These are phyloP conservation scores for Lycophotia porphyrea DNA, from an alignment of 2,888 invertebrate species.

Conservation along the genomic window DNA sequence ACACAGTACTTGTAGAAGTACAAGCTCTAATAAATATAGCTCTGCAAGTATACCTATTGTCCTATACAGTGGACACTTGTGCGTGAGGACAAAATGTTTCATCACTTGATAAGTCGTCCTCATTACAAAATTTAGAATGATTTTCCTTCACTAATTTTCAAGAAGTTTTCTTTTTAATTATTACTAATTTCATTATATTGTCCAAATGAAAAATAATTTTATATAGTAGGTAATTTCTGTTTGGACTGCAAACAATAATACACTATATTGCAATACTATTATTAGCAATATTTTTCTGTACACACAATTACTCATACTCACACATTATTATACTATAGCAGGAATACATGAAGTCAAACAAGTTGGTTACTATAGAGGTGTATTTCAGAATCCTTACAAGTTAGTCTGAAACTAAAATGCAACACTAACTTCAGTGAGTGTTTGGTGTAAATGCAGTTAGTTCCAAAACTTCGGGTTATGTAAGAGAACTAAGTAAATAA, in stretches of 20 bases:
- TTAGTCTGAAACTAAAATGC: constrained; percentile 1
- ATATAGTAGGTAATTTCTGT: not conserved
- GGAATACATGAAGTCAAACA: constrained; percentile 18
- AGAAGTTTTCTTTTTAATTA: constrained; percentile 47
- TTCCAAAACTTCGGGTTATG: constrained; percentile 32
- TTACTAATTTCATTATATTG: constrained; percentile 17
- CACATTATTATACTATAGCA: constrained; percentile 1
- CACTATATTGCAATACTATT: constrained; percentile 16
- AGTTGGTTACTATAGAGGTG: constrained; percentile 1
- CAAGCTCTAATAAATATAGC: constrained; percentile 41
- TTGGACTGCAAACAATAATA: constrained; percentile 12
- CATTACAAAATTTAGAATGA: constrained; percentile 53
- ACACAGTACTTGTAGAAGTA: constrained; percentile 37
- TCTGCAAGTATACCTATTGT: constrained; percentile 11
- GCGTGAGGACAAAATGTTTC: constrained; percentile 35
- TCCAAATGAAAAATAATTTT: not conserved
- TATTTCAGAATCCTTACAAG: constrained; percentile 20
- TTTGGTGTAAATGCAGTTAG: constrained; percentile 19
- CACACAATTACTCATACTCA: constrained; percentile 20
- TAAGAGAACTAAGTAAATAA: constrained; percentile 52
- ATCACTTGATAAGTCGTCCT: constrained; percentile 55
- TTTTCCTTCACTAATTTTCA: constrained; percentile 60
- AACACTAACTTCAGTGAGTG: not conserved
- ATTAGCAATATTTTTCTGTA: constrained; percentile 32
- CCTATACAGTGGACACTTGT: constrained; percentile 28